phyloP scores from a whole-genome alignment of 2,888 invertebrate genomes.

The Coenonympha glycerion region DNA sequence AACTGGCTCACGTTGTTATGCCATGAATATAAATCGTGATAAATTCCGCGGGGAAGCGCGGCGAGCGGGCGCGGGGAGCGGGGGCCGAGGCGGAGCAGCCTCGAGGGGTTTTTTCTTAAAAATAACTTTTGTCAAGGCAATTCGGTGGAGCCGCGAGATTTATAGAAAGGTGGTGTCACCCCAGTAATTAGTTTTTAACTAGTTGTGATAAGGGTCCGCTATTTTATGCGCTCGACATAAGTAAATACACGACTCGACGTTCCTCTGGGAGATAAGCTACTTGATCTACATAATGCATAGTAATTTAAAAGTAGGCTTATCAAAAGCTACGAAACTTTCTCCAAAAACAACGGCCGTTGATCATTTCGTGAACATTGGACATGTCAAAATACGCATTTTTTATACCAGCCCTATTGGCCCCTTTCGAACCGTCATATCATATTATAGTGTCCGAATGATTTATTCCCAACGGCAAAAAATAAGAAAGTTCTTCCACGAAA shows the following conservation, averaged over 20 bases:
- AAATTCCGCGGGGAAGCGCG: constrained; percentile 64
- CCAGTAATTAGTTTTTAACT: constrained; percentile 76
- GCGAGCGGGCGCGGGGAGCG: constrained; percentile 38
- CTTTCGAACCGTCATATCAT: constrained; percentile 55
- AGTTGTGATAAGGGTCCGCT: constrained; percentile 74
- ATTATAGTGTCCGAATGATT: constrained; percentile 59
- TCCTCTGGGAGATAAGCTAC: constrained; percentile 5
- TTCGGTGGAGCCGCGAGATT: constrained; percentile 69
- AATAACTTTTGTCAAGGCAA: constrained; percentile 76
- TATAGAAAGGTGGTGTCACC: constrained; percentile 76
- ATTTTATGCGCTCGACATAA: constrained; percentile 59
- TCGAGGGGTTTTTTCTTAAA: constrained; percentile 76
- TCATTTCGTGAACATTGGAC: constrained; percentile 43
- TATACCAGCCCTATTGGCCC: constrained; percentile 30
- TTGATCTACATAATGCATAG: constrained; percentile 1
- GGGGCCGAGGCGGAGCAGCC: constrained; percentile 49
- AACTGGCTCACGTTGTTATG: constrained; percentile 73
- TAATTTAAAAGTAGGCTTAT: background rate
- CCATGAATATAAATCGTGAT: constrained; percentile 79
- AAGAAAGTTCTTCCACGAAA: constrained; percentile 68
- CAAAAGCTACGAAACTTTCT: constrained; percentile 34
- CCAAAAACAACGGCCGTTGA: constrained; percentile 40
- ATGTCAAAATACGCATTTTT: constrained; percentile 73
- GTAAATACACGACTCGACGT: constrained; percentile 6
- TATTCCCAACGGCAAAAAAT: constrained; percentile 55